Evolutionary conservation across 92 coral and sea anemone species (phyloP).

Genomic region (Parazoanthus atlanticus): DNA sequence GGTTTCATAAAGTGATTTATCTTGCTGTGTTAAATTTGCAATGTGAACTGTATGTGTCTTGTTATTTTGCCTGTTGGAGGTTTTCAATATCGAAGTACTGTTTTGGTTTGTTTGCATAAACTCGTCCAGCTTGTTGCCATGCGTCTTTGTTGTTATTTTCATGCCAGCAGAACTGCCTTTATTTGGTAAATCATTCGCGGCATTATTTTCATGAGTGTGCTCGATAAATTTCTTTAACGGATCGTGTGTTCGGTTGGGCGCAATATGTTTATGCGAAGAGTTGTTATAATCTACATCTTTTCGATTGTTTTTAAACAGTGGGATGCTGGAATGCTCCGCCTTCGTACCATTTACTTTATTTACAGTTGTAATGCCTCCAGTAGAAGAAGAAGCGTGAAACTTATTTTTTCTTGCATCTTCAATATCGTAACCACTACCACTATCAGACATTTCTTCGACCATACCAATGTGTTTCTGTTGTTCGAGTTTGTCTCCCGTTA

Average conservation of each 20-base stretch:
- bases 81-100: background rate
- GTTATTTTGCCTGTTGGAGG: background rate
- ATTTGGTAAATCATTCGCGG: too few species aligned
- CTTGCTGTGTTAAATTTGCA: background rate
- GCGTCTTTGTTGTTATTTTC: background rate
- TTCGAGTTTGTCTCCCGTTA: background rate
- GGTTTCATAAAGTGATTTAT: constrained; percentile 1
- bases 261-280: background rate
- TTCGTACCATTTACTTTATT: background rate
- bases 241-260: background rate
- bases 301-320: background rate
- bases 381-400: background rate
- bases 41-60: background rate
- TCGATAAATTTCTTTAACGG: background rate
- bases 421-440: background rate
- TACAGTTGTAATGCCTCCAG: constrained; percentile 18
- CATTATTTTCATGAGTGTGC: too few species aligned
- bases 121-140: background rate
- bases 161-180: too few species aligned
- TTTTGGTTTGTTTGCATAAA: background rate
- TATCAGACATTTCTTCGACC: background rate
- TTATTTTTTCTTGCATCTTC: background rate
- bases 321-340: background rate
- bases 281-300: background rate
- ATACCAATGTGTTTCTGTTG: background rate